phyloP scores from a whole-genome alignment of 1,140 invertebrate genomes.

The Drosophila nikananu region DNA sequence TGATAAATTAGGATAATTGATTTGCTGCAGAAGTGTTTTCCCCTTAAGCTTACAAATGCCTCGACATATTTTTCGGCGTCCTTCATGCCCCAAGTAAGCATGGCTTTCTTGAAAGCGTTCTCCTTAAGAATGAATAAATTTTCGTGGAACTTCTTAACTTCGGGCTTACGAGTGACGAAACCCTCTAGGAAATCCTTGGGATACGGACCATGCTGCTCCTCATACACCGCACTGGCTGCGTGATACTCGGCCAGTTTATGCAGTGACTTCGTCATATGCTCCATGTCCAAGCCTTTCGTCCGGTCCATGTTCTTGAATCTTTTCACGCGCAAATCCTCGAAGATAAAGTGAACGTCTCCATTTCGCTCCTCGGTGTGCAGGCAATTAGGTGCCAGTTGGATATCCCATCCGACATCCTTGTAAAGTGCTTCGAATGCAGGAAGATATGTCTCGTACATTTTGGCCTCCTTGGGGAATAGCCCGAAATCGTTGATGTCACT shows the following conservation, averaged over 20 bases:
- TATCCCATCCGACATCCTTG: constrained; percentile 50
- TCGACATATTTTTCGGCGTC: constrained; percentile 64
- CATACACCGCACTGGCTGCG: constrained; percentile 85
- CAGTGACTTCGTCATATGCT: constrained; percentile 86
- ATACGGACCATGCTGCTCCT: constrained; percentile 58
- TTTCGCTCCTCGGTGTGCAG: constrained; percentile 50
- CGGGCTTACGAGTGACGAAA: constrained; percentile 31
- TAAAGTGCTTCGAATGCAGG: constrained; percentile 61
- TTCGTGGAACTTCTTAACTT: constrained; percentile 17
- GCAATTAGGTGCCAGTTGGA: constrained; percentile 66
- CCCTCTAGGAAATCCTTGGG: constrained; percentile 59
- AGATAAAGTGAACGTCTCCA: constrained; percentile 61
- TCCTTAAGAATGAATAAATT: constrained; percentile 26
- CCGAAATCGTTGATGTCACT: constrained; percentile 29
- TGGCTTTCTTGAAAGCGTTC: constrained; percentile 54
- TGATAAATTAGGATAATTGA: not conserved
- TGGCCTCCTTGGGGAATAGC: constrained; percentile 53
- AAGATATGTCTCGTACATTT: constrained; percentile 55
- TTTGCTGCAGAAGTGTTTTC: not conserved
- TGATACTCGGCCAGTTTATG: constrained; percentile 87
- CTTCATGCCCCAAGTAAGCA: constrained; percentile 59
- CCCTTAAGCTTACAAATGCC: constrained; percentile 58
- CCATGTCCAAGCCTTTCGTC: constrained; percentile 86
- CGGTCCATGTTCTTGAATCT: constrained; percentile 83
- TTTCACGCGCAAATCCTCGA: constrained; percentile 58